Evolutionary conservation across 2,888 invertebrate species (phyloP), one percentile per base, ranked within the genome.

Genomic region (Heliconius ismenius): DNA sequence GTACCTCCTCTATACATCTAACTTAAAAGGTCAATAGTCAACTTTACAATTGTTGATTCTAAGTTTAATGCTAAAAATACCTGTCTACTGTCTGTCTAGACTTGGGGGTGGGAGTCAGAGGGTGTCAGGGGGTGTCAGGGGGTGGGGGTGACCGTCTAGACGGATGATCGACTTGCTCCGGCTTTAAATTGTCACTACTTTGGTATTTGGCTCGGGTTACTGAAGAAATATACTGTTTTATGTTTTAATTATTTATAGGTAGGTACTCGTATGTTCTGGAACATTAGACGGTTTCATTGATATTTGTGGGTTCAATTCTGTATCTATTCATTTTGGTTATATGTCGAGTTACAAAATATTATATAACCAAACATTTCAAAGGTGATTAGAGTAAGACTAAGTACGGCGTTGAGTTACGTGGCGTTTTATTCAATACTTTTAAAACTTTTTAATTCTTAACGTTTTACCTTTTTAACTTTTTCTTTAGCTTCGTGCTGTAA

Each of bases 41-140:
- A 28, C 28, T 54, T 70, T 36, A 70, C 58, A 70, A 70, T 54
- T 75, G 75, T 78, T 75, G 77, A 77, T 58, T 69, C 67, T 67
- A 67, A 67, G 76, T 76, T 63, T 69, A 78, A 60, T 67, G 72
- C 78, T 77, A 79, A 76, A 77, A 79, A 79, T 79, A 77, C 74
- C 63, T 77, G 80, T 81, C 82, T 81, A 76, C 75, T 69, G 79
- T 69, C 76, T 65, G 83, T 83, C 83, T 83, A 84, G 83, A 83
- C 83, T 74, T 73, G 43, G 75, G 70, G 60, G 73, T 75, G 72
- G 65, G 75, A 69, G 73, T 58, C n/a, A 64, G 62, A 54, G 74
- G 68, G 63, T 43, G 24, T 60, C 67, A 74, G 76, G 72, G 69
- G 36, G 73, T 69, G 63, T 28, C 24, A 65, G 58, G 43, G 74